These are phyloP conservation scores for Baryphthengus martii DNA, from an alignment of 2,113 vertebrate species.

Conservation along the genomic window DNA sequence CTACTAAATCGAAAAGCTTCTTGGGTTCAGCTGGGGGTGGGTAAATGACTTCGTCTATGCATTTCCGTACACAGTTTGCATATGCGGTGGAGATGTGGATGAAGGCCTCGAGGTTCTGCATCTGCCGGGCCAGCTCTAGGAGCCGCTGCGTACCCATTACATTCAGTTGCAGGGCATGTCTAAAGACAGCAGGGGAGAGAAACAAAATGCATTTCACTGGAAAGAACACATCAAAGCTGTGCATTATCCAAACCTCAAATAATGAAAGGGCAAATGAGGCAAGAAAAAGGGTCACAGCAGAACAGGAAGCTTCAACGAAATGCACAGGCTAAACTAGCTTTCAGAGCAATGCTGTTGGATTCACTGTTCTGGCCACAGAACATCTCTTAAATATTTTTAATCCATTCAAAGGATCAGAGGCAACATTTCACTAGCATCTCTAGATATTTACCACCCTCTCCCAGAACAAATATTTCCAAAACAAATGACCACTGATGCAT, in stretches of 20 bases:
- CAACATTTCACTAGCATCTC: not conserved
- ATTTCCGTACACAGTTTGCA: conserved; percentile 88
- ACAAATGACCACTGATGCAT: not conserved
- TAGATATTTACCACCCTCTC: not conserved
- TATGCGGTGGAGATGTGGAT: conserved; percentile 94
- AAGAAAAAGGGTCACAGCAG: not conserved
- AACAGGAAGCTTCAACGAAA: not conserved
- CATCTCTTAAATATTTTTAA: not conserved
- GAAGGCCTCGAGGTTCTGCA: conserved; percentile 90
- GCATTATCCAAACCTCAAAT: not conserved
- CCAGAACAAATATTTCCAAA: not conserved
- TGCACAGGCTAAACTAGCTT: not conserved
- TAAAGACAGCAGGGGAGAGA: not conserved
- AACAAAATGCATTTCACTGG: not conserved
- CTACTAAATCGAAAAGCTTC: conserved; percentile 89
- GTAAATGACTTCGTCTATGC: conserved; percentile 94
- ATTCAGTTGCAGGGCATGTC: conserved; percentile 88
- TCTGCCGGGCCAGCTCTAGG: conserved; percentile 85
- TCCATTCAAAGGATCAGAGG: not conserved
- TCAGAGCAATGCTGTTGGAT: not conserved
- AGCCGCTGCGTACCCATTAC: conserved; percentile 90
- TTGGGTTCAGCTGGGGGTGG: conserved; percentile 87
- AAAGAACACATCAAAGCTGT: not conserved
- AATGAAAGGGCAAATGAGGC: not conserved
- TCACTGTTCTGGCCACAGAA: not conserved